Evolutionary conservation across 2,797 vertebrate species (phyloP), one percentile per base, ranked within the genome.

Genomic region (Mus minutoides): DNA sequence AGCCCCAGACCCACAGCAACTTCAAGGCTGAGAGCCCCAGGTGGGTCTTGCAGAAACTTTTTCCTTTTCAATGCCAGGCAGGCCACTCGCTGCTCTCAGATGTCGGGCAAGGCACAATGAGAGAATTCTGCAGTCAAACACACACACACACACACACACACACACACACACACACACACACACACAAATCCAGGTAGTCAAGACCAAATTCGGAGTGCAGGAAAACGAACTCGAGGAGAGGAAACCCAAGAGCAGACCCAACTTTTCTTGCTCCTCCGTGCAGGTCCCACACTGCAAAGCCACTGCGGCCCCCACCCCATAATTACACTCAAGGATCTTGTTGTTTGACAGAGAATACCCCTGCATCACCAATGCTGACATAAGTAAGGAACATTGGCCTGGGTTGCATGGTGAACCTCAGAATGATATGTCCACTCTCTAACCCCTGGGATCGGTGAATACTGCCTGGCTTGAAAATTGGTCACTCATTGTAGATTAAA

Each of bases 11-110:
- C 93, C 97, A 86, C 93, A 79, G 93, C 88, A 90, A 92, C 97
- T 96, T 97, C 97, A 97, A 97, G 97, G 97, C 94, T 87, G 92
- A 89, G 7, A 64, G 60, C 97, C 94, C 97, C 97, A 97, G 96
- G 88, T 92, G 95, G 86, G 91, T 94, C 97, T 94, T 96, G 96
- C 94, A 79, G 94, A 97, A 97, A 97, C 96, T 96, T 94, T 95
- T 95, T 89, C 94, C 96, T 90, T 97, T 97, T 95, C 95, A 96
- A 88, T 91, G 86, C 95, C 95, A 76, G 89, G 90, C 94, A 91
- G 95, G 80, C 92, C 88, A 26, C 92, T 92, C 24, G 82, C 96
- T 75, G 96, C 58, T 95, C 89, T 96, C 89, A 90, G 96, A 95
- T 88, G 52, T 91, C 9, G 0, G 84, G 54, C 64, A 17, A 92